phyloP scores from a whole-genome alignment of 2,113 vertebrate species.

The Anolis sagrei region DNA sequence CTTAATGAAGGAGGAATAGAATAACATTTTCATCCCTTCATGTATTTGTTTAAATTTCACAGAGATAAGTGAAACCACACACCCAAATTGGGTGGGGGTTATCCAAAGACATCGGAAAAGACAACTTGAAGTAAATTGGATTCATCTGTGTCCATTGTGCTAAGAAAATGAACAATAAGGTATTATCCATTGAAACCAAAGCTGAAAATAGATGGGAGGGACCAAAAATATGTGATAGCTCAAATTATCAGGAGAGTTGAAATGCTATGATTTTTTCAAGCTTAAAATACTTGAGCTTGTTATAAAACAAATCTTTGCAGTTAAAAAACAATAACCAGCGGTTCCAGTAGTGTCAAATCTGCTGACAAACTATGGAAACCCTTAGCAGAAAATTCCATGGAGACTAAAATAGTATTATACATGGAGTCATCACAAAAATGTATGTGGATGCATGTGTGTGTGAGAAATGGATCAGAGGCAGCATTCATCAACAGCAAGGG shows the following conservation, averaged over 20 bases:
- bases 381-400: background rate
- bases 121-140: background rate
- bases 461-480: too few species aligned
- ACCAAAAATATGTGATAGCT: background rate
- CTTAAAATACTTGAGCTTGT: background rate
- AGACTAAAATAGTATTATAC: background rate
- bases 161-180: background rate
- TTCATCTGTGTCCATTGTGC: background rate
- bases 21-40: background rate
- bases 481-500: too few species aligned
- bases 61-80: background rate
- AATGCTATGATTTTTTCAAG: background rate
- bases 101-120: background rate
- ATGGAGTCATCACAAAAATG: background rate
- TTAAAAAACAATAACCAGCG: background rate
- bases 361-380: background rate
- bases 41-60: background rate
- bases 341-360: background rate
- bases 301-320: background rate
- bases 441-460: too few species aligned
- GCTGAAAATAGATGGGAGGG: background rate
- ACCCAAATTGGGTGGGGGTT: background rate
- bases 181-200: conserved; percentile 6
- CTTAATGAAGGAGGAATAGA: background rate
- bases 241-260: conserved; percentile 1